Base-by-base conservation (phyloP, 2,797 vertebrate genomes). In the Fundulus diaphanus region DNA sequence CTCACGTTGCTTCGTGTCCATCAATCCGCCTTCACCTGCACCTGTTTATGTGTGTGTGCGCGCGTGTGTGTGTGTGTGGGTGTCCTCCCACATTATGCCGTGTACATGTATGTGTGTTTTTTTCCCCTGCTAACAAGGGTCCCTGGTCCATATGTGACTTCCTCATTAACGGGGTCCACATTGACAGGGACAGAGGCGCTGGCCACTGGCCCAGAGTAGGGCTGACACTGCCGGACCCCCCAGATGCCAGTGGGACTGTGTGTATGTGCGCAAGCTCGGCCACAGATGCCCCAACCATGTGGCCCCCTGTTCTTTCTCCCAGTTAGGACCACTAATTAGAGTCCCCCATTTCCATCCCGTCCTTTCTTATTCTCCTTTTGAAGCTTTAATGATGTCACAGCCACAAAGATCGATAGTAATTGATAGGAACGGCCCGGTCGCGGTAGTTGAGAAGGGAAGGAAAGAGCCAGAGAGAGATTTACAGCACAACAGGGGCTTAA, bases 141-240 rank as follows among this genome's bases (percentile, higher is more conserved):
- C 93, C 82, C 90, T 78, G 42, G 89, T 93, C 94, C 95, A 95
- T 95, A 95, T 95, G 95, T 92, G 93, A 92, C 93, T 93, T 90
- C 89, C 93, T 95, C 94, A 95, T 96, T 96, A 96, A 92, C 83
- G 70, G 87, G 63, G 85, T 84, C 90, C 91, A 85, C 89, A 91
- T 42, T 93, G 93, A 94, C 93, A 93, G 90, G 90, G 92, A 92
- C 92, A 89, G 92, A 89, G 92, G 85, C 87, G 84, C 89, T 93
- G 93, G 92, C 91, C 90, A 75, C 77, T 87, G 91, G 90, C 91
- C 90, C 92, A 91, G 88, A 88, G 91, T 85, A 22, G 82, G 77
- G 77, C 83, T 90, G 92, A 92, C 91, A 91, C 88, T 24, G 57
- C 89, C 86, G 87, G 87, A 88, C 88, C 87, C 63, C 90, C 91